These are phyloP conservation scores for Tapirus terrestris DNA, from an alignment of 2,113 vertebrate genomes.

Conservation along the genomic window DNA sequence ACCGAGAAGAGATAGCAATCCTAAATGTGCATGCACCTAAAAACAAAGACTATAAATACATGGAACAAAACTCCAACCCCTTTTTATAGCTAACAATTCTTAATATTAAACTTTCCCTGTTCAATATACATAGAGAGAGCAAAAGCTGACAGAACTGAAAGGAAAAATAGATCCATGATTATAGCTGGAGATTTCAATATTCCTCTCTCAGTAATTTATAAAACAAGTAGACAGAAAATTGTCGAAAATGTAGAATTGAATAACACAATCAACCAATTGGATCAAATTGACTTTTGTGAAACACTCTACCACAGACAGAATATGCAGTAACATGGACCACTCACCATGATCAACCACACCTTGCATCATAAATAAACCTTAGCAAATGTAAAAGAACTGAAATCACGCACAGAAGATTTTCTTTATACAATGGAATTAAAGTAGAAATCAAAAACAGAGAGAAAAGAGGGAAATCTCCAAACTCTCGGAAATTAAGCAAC, in stretches of 20 bases:
- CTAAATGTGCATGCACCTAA: not conserved
- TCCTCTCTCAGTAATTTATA: not conserved
- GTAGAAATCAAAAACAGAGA: not conserved
- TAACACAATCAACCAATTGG: not conserved
- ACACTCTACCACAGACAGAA: not conserved
- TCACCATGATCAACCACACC: not conserved
- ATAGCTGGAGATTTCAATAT: not conserved
- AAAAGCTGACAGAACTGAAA: not conserved
- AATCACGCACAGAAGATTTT: not conserved
- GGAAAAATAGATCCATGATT: not conserved
- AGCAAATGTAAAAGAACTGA: not conserved
- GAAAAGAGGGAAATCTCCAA: not conserved
- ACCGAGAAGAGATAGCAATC: not conserved
- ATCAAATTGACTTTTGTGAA: not conserved
- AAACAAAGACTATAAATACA: not conserved
- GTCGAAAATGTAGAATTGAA: not conserved
- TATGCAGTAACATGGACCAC: not conserved
- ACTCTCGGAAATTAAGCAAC: not conserved
- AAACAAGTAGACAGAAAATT: not conserved
- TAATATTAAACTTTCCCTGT: not conserved
- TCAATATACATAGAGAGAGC: not conserved
- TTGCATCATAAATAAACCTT: not conserved
- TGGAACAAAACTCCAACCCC: not conserved
- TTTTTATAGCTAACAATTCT: not conserved
- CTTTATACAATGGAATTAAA: not conserved